phyloP scores from a whole-genome alignment of 2,113 vertebrate species.

The Corythoichthys intestinalis region DNA sequence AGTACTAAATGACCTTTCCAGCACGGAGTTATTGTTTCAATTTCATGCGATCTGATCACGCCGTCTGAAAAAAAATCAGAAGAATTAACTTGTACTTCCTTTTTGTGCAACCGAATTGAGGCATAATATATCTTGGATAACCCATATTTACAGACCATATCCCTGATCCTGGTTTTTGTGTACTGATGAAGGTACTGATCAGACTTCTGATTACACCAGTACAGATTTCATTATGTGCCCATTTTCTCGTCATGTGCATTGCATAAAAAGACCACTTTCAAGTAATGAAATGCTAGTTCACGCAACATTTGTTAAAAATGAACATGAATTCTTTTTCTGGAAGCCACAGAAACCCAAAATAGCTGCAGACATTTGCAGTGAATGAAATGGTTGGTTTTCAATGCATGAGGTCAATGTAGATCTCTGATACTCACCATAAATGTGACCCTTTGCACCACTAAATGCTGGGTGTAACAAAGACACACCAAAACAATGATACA shows the following conservation, averaged over 20 bases:
- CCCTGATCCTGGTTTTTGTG: no score
- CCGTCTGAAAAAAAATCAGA: no score
- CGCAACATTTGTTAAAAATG: not conserved
- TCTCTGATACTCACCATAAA: constrained; percentile 26
- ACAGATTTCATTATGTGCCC: not conserved
- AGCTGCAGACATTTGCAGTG: not conserved
- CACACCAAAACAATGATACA: constrained; percentile 37
- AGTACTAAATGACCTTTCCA: no score
- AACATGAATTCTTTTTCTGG: not conserved
- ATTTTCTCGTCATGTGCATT: not conserved
- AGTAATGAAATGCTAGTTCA: not conserved
- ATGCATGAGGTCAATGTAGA: not conserved
- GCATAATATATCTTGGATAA: no score
- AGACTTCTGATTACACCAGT: no score
- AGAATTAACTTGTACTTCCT: no score
- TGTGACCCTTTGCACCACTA: constrained; percentile 16
- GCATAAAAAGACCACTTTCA: not conserved
- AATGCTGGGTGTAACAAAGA: constrained; percentile 34
- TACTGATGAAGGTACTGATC: no score
- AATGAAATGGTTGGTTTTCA: no score
- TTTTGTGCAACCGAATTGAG: no score
- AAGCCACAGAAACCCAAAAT: not conserved
- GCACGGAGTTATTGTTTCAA: no score
- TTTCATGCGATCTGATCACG: no score
- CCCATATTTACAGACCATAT: no score